Evolutionary conservation across 2,113 vertebrate genomes (phyloP).

Genomic region (Coptodon rendalli): DNA sequence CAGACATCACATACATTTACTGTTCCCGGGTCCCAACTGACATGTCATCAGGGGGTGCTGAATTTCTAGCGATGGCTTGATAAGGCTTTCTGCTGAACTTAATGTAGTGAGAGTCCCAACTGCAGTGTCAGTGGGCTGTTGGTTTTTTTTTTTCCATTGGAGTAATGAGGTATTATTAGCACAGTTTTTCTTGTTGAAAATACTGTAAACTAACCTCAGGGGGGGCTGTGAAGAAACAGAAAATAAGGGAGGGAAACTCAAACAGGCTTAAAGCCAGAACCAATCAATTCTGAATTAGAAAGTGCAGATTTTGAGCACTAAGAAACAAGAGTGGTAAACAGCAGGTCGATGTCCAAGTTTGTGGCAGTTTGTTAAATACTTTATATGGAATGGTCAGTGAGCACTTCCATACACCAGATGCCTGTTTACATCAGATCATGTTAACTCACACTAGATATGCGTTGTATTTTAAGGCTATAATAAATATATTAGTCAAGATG

Average conservation of each 20-base stretch:
- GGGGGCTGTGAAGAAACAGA: background rate
- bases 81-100: background rate
- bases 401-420: background rate
- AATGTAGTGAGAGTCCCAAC: background rate
- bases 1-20: background rate
- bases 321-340: background rate
- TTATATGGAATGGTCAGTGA: background rate
- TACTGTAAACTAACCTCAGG: background rate
- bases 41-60: background rate
- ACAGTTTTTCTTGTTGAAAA: background rate
- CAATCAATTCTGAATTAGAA: slow-evolving; percentile 30
- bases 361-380: background rate
- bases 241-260: background rate
- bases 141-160: background rate
- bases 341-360: background rate
- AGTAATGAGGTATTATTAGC: background rate
- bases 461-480: background rate
- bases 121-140: background rate
- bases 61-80: background rate
- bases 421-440: background rate
- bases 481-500: background rate
- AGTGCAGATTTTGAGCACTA: background rate
- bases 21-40: background rate
- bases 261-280: background rate
- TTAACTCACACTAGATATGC: background rate